These are phyloP conservation scores for Arvicanthis niloticus DNA, from an alignment of 2,113 vertebrate species.

Conservation along the genomic window DNA sequence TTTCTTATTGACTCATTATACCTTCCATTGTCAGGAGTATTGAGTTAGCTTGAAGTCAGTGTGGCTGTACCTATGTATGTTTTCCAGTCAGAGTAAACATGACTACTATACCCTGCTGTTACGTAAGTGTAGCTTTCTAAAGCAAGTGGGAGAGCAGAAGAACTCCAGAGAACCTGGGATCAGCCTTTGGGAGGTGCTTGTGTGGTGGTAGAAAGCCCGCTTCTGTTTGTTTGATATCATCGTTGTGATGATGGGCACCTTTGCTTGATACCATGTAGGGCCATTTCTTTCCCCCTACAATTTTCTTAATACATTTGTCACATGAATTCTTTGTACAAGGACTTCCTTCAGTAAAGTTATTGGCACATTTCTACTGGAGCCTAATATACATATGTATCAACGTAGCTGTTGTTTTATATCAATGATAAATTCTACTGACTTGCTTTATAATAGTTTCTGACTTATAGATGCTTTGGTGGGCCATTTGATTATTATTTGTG, in stretches of 20 bases:
- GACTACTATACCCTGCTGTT: background rate
- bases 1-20: slow-evolving; percentile 49
- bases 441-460: slow-evolving; percentile 58
- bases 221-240: background rate
- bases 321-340: background rate
- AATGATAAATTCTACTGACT: slow-evolving; percentile 33
- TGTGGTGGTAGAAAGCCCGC: background rate
- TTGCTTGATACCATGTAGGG: background rate
- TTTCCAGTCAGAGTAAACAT: slow-evolving; percentile 34
- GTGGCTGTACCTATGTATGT: background rate
- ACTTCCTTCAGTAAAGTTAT: slow-evolving; percentile 50
- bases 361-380: background rate
- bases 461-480: slow-evolving; percentile 34
- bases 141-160: background rate
- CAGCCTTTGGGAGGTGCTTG: background rate
- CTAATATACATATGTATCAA: background rate
- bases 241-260: background rate
- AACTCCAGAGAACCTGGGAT: background rate
- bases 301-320: slow-evolving; percentile 37
- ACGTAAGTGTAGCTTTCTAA: background rate
- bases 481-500: slow-evolving; percentile 66
- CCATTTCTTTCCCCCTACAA: background rate
- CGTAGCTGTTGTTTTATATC: slow-evolving; percentile 51
- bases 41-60: background rate
- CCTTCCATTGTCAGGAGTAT: slow-evolving; percentile 66